Evolutionary conservation across 2,113 vertebrate species (phyloP).

Genomic region (Micromys minutus): DNA sequence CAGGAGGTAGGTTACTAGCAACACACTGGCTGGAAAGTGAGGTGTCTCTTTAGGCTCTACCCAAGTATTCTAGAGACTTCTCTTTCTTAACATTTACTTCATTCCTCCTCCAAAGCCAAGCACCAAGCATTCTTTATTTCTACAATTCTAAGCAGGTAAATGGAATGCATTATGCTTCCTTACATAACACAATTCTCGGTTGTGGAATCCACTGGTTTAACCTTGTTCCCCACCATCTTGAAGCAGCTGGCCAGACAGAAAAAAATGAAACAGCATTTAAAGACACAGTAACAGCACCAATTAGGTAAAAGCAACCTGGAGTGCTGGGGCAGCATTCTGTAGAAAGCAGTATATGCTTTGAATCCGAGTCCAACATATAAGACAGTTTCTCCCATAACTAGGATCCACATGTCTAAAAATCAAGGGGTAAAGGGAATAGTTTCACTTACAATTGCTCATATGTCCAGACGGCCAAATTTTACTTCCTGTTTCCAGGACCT

Average conservation of each 20-base stretch:
- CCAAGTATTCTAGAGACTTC: neutral
- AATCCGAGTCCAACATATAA: neutral
- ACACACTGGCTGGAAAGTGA: neutral
- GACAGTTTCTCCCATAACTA: neutral
- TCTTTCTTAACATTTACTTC: neutral
- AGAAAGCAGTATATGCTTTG: neutral
- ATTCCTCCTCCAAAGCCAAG: neutral
- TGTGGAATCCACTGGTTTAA: too few relatives aligned
- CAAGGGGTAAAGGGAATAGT: too few relatives aligned
- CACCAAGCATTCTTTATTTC: neutral
- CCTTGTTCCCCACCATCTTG: neutral
- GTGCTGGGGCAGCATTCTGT: neutral
- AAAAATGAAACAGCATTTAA: neutral
- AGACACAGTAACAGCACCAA: neutral
- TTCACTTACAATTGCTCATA: neutral
- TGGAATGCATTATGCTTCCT: neutral
- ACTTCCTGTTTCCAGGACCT: neutral
- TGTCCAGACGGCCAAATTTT: neutral
- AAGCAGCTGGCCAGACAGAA: neutral
- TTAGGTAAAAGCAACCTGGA: neutral
- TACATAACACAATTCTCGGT: neutral
- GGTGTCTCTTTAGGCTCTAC: neutral
- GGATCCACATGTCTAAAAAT: too few relatives aligned
- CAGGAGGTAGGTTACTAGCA: neutral
- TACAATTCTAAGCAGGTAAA: neutral